Conservation (phyloP, 2,888 invertebrate species). For the Geotrupes spiniger region DNA sequence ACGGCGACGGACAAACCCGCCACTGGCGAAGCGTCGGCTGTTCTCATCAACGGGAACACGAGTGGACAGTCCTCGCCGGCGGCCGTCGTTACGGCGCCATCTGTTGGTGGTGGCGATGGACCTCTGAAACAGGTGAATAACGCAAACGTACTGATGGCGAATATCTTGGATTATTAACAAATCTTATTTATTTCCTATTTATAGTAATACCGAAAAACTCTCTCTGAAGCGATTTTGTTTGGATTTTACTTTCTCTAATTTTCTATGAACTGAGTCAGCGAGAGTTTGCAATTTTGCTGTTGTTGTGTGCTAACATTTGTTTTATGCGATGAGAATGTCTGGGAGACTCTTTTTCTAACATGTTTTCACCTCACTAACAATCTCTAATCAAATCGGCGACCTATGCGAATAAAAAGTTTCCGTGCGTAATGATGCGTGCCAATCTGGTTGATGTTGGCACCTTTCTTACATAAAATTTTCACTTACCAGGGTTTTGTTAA, state of each 20-base stretch:
- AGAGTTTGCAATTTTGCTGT: conserved; percentile 12
- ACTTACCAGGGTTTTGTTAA: conserved; percentile 2
- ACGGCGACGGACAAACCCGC: not conserved
- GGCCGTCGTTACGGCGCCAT: conserved; percentile 52
- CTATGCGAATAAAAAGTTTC: no score
- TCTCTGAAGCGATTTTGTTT: conserved; percentile 8
- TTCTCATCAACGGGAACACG: conserved; percentile 46
- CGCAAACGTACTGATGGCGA: conserved; percentile 32
- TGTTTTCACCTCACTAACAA: conserved; percentile 20
- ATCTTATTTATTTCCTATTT: conserved; percentile 24
- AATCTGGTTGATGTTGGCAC: not conserved
- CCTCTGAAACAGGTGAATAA: conserved; percentile 56
- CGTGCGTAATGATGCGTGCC: not conserved
- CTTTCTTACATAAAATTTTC: not conserved
- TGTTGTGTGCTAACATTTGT: conserved; percentile 16
- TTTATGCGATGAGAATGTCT: conserved; percentile 15
- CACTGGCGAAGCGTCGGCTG: conserved; percentile 29
- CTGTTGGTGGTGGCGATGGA: conserved; percentile 56
- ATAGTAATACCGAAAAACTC: conserved; percentile 10
- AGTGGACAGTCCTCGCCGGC: conserved; percentile 46
- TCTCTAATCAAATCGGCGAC: conserved; percentile 1
- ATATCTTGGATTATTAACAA: conserved; percentile 35
- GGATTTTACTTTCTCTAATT: conserved; percentile 2
- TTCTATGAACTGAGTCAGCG: conserved; percentile 7
- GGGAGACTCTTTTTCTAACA: conserved; percentile 17